These are phyloP conservation scores for Protonemura montana DNA, from an alignment of 2,888 invertebrate genomes.

Conservation along the genomic window DNA sequence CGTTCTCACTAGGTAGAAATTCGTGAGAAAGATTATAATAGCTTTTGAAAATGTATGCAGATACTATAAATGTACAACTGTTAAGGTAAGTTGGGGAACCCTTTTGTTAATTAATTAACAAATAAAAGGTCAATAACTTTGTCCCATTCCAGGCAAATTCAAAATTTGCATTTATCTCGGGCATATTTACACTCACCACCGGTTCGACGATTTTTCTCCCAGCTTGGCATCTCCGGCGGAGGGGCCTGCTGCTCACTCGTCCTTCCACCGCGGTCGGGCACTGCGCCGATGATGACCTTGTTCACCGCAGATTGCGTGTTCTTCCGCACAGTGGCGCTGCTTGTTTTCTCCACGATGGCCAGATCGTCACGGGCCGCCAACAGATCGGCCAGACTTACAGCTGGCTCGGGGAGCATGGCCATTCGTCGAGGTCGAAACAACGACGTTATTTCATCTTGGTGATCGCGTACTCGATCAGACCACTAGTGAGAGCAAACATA, in stretches of 20 bases:
- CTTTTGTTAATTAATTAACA: too few relatives aligned
- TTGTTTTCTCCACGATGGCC: conserved; percentile 90
- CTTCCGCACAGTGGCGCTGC: conserved; percentile 83
- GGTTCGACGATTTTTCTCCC: conserved; percentile 69
- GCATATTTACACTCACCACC: neutral
- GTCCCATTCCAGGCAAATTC: too few relatives aligned
- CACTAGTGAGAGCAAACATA: conserved; percentile 64
- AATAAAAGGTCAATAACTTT: too few relatives aligned
- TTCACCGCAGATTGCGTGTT: conserved; percentile 86
- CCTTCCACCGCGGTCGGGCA: conserved; percentile 94
- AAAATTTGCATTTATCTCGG: too few relatives aligned
- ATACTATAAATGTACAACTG: too few relatives aligned
- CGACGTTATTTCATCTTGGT: conserved; percentile 74
- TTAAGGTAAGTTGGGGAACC: too few relatives aligned
- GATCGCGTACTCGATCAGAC: conserved; percentile 80
- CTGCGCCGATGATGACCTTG: conserved; percentile 89
- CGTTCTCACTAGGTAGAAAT: too few relatives aligned
- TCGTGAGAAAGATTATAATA: too few relatives aligned
- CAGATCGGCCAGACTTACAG: conserved; percentile 77
- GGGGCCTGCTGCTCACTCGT: conserved; percentile 91
- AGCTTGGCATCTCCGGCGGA: conserved; percentile 96
- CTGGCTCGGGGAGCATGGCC: conserved; percentile 65
- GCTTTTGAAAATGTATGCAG: too few relatives aligned
- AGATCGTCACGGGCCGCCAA: conserved; percentile 85
- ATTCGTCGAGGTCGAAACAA: conserved; percentile 66